Conservation (phyloP, 2,797 vertebrate species). For the Pseudocheirus occidentalis region DNA sequence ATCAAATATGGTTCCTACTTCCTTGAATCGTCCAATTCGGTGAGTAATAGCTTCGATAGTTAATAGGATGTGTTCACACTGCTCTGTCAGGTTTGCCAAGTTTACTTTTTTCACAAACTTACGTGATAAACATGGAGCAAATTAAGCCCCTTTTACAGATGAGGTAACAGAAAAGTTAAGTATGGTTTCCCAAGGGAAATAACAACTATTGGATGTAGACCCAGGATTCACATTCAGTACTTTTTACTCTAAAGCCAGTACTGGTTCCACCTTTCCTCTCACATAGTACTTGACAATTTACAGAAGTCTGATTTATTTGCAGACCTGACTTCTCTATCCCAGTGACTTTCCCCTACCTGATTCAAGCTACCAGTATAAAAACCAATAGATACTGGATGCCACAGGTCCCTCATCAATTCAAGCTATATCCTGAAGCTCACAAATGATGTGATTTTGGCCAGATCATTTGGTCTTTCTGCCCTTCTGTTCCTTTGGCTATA, state of each 20-base stretch:
- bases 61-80: not conserved
- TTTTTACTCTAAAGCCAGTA: not conserved
- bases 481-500: not conserved
- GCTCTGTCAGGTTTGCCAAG: not conserved
- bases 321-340: not conserved
- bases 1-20: not conserved
- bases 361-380: not conserved
- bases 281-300: not conserved
- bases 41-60: not conserved
- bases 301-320: not conserved
- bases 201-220: not conserved
- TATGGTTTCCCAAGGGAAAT: not conserved
- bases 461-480: not conserved
- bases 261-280: not conserved
- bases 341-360: not conserved
- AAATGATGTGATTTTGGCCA: not conserved
- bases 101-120: not conserved
- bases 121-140: not conserved
- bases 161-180: not conserved
- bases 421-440: not conserved
- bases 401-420: not conserved
- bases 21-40: not conserved
- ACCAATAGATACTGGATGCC: not conserved
- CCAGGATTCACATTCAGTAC: not conserved
- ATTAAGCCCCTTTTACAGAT: not conserved